phyloP scores from a whole-genome alignment of 2,797 vertebrate species.

The Euthynnus affinis region DNA sequence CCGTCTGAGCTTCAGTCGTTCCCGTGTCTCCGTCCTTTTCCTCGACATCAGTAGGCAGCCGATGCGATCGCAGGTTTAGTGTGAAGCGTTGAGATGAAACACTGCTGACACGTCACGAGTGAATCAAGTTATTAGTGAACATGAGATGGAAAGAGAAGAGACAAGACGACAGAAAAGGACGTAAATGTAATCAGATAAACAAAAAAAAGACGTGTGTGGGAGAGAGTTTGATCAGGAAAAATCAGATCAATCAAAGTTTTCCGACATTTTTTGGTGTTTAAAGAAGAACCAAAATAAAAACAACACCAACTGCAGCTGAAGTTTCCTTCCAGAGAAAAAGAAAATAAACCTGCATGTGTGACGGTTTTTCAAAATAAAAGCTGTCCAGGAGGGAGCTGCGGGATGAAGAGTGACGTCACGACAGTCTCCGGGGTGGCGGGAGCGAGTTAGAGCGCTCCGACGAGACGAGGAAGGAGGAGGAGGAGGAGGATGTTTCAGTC shows the following conservation, averaged over 20 bases:
- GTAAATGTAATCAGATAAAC: no score
- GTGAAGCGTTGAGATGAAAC: constrained; percentile 17
- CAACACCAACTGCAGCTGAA: background rate
- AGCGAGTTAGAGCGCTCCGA: constrained; percentile 34
- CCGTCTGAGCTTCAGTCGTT: no score
- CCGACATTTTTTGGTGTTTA: background rate
- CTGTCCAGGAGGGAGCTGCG: background rate
- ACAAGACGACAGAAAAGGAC: background rate
- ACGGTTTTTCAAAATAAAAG: constrained; percentile 49
- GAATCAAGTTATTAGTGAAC: no score
- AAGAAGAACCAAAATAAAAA: constrained; percentile 17
- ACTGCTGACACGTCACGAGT: background rate
- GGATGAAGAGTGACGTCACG: no score
- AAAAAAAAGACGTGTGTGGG: no score
- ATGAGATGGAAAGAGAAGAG: background rate
- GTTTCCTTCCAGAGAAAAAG: no score
- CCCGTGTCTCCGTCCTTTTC: no score
- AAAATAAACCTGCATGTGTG: background rate
- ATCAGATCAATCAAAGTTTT: background rate
- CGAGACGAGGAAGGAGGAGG: background rate
- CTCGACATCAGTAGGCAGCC: no score
- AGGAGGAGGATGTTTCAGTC: constrained; percentile 18
- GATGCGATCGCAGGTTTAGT: no score
- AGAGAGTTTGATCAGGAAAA: no score
- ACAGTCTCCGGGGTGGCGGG: no score